These are phyloP conservation scores for Mustelus asterias DNA, from an alignment of 2,113 vertebrate genomes.

Conservation along the genomic window DNA sequence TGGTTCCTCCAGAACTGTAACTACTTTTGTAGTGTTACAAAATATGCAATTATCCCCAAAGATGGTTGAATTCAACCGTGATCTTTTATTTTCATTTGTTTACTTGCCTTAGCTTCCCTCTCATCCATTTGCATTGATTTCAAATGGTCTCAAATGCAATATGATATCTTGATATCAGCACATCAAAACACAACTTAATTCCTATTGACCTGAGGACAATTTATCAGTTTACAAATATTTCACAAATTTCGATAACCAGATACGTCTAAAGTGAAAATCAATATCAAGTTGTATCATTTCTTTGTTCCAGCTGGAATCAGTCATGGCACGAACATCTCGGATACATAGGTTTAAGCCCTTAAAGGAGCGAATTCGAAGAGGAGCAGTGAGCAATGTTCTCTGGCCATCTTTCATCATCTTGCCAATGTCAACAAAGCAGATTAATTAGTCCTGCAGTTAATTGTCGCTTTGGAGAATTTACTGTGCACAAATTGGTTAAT, in stretches of 20 bases:
- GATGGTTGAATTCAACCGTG: neutral
- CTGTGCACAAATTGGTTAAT: neutral
- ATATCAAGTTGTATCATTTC: neutral
- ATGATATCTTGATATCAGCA: neutral
- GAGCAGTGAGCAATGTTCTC: neutral
- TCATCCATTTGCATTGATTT: neutral
- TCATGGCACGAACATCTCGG: neutral
- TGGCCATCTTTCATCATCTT: neutral
- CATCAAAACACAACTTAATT: neutral
- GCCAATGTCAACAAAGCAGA: neutral
- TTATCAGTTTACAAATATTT: conserved; percentile 21
- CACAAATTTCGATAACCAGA: neutral
- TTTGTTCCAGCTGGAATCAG: neutral
- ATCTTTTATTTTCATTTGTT: neutral
- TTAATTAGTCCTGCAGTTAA: neutral
- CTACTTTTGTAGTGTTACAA: neutral
- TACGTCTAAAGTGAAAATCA: neutral
- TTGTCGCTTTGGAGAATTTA: neutral
- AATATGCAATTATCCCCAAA: neutral
- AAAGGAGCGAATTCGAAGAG: neutral
- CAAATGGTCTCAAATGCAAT: neutral
- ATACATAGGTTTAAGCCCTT: neutral
- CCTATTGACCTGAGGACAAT: neutral
- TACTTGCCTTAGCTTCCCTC: neutral
- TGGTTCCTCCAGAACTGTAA: neutral